A percentile compares a stretch with the other conserved stretches of the same genome.
phyloP scores from a whole-genome alignment of 2,797 vertebrate genomes.

The Esox masquinongy region DNA sequence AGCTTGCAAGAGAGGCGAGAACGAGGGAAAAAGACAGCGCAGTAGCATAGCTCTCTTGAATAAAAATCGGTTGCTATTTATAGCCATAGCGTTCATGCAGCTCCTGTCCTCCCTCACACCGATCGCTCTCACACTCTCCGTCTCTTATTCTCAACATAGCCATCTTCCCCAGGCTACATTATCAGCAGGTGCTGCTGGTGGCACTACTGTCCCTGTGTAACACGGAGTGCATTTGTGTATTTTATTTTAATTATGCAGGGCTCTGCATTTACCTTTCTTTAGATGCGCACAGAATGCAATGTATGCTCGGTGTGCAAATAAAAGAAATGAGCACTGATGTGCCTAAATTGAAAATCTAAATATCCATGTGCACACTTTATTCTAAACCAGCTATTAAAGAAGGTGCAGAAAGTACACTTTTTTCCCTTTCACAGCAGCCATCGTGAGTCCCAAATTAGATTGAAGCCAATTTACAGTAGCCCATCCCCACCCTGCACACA shows the following conservation, averaged over 20 bases:
- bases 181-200: background rate
- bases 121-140: background rate
- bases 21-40: slow-evolving; percentile 56
- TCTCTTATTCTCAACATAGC: background rate
- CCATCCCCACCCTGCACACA: slow-evolving; percentile 10
- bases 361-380: background rate
- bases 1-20: slow-evolving; percentile 17
- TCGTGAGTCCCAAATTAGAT: slow-evolving; percentile 30
- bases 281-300: background rate
- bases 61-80: slow-evolving; percentile 78
- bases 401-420: background rate
- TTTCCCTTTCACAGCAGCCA: slow-evolving; percentile 15
- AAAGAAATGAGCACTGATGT: background rate
- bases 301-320: too few relatives aligned
- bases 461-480: slow-evolving; percentile 30
- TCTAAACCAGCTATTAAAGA: background rate
- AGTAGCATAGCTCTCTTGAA: slow-evolving; percentile 75
- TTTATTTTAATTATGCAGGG: background rate
- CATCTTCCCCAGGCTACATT: background rate
- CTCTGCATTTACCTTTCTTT: background rate
- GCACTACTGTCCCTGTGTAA: background rate
- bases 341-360: background rate
- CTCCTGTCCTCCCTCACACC: slow-evolving; percentile 29
- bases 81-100: slow-evolving; percentile 69
- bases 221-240: background rate